Evolutionary conservation across 1,140 invertebrate species (phyloP).

Genomic region (Whitmania pigra): DNA sequence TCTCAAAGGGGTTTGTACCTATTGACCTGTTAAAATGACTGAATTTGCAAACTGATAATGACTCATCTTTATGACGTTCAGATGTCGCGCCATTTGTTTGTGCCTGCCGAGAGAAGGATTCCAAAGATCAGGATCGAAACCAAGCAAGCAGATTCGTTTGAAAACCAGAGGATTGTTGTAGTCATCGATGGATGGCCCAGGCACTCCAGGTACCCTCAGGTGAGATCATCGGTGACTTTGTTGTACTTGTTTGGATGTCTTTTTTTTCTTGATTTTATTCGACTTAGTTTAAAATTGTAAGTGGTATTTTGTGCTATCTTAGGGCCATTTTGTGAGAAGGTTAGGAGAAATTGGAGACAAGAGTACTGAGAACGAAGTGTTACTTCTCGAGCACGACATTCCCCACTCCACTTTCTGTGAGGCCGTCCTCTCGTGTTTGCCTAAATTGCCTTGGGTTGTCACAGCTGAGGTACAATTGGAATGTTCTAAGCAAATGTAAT

Average conservation of each 20-base stretch:
- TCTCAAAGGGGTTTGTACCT: slow-evolving; percentile 53
- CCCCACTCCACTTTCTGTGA: slow-evolving; percentile 89
- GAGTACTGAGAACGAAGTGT: slow-evolving; percentile 82
- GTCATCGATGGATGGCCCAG: slow-evolving; percentile 44
- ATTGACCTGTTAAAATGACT: neutral
- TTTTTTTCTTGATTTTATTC: neutral
- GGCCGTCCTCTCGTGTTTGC: slow-evolving; percentile 79
- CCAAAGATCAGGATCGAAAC: slow-evolving; percentile 45
- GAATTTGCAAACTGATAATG: too few species aligned
- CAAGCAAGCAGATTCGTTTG: slow-evolving; percentile 36
- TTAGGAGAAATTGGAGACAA: slow-evolving; percentile 54
- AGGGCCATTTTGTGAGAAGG: slow-evolving; percentile 49
- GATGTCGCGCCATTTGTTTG: slow-evolving; percentile 60
- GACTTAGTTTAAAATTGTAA: neutral
- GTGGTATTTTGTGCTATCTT: neutral
- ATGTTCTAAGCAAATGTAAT: too few species aligned
- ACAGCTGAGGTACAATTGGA: slow-evolving; percentile 53
- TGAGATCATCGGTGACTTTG: slow-evolving; percentile 48
- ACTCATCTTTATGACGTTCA: slow-evolving; percentile 43
- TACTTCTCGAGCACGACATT: slow-evolving; percentile 91
- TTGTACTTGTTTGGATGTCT: neutral
- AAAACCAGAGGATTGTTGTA: slow-evolving; percentile 42
- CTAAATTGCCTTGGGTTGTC: slow-evolving; percentile 76
- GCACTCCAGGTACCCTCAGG: slow-evolving; percentile 47
- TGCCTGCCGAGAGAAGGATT: slow-evolving; percentile 43